Evolutionary conservation across 2,888 invertebrate genomes (phyloP).

Genomic region (Coenonympha glycerion): DNA sequence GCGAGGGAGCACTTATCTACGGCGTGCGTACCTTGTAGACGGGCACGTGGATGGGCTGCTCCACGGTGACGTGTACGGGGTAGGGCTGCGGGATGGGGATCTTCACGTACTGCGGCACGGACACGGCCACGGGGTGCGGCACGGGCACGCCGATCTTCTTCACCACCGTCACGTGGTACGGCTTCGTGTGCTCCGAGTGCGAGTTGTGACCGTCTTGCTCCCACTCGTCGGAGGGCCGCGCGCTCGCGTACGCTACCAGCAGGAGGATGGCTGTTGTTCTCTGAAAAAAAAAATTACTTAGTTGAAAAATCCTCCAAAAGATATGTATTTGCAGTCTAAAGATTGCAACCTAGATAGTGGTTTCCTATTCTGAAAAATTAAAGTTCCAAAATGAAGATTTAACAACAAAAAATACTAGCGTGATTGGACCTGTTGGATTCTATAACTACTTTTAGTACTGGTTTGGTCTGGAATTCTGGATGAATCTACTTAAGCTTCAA

Average conservation of each 20-base stretch:
- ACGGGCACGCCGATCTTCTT: constrained; percentile 84
- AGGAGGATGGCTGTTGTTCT: constrained; percentile 62
- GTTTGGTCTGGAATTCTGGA: too few relatives aligned
- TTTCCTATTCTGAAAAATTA: too few relatives aligned
- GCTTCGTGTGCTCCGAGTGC: constrained; percentile 81
- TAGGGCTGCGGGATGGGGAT: constrained; percentile 47
- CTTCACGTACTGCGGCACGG: constrained; percentile 81
- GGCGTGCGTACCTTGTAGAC: constrained; percentile 20
- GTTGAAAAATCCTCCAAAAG: too few relatives aligned
- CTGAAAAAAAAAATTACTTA: constrained; percentile 38
- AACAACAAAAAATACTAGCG: too few relatives aligned
- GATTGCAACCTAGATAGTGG: too few relatives aligned
- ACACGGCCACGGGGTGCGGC: constrained; percentile 82
- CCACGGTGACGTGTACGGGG: neutral
- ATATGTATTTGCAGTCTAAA: too few relatives aligned
- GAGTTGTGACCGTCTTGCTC: constrained; percentile 77
- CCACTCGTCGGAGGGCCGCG: constrained; percentile 63
- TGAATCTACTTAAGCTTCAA: too few relatives aligned
- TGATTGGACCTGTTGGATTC: too few relatives aligned
- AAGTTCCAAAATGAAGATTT: too few relatives aligned
- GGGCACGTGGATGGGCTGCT: neutral
- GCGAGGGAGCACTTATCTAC: neutral
- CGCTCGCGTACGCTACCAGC: constrained; percentile 47
- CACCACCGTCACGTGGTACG: constrained; percentile 81
- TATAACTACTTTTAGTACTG: too few relatives aligned